phyloP scores from a whole-genome alignment of 2,797 vertebrate species.

The Eulemur albifrons region DNA sequence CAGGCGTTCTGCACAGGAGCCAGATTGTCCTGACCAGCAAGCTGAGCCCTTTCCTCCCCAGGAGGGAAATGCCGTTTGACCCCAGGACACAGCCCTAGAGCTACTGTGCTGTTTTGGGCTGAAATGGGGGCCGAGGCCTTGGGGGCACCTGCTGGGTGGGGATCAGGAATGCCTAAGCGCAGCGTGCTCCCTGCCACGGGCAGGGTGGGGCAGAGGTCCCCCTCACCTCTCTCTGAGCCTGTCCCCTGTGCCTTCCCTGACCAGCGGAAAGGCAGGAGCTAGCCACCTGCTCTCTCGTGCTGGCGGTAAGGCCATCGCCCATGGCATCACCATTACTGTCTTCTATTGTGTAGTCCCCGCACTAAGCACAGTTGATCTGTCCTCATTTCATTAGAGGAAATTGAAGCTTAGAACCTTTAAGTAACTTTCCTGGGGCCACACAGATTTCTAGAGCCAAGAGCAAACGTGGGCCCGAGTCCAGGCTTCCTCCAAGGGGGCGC shows the following conservation, averaged over 20 bases:
- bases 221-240: not conserved
- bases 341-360: fast-evolving
- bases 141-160: fast-evolving
- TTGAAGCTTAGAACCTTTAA: not conserved
- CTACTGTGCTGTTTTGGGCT: fast-evolving
- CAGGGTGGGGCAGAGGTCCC: no score
- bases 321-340: fast-evolving
- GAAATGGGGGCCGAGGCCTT: no score
- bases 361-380: not conserved
- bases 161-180: not conserved
- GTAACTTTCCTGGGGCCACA: not conserved
- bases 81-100: fast-evolving
- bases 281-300: fast-evolving
- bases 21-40: not conserved
- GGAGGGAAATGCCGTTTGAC: not conserved
- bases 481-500: not conserved
- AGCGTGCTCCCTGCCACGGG: not conserved
- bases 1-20: not conserved
- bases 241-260: not conserved
- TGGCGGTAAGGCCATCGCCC: fast-evolving
- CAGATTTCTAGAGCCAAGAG: not conserved
- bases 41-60: not conserved
- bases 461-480: not conserved
- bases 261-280: no score
- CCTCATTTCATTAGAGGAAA: not conserved